Evolutionary conservation across 2,797 vertebrate species (phyloP).

Genomic region (Alectoris magna): DNA sequence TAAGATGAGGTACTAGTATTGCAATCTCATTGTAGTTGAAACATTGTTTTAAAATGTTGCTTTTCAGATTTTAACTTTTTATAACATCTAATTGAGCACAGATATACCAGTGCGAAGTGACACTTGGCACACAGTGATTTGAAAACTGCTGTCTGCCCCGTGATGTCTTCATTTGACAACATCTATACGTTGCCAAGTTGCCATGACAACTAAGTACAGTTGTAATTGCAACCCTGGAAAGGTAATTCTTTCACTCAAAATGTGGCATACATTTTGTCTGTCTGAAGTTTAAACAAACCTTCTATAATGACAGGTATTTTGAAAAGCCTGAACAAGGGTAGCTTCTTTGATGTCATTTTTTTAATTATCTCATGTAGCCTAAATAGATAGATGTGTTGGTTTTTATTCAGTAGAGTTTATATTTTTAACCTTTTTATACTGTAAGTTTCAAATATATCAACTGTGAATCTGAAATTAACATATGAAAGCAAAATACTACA

Average conservation of each 20-base stretch:
- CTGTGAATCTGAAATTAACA: slow-evolving; percentile 41
- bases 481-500: slow-evolving; percentile 12
- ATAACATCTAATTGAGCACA: not conserved
- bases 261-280: slow-evolving; percentile 78
- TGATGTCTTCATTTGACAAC: slow-evolving; percentile 83
- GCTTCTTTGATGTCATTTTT: slow-evolving; percentile 66
- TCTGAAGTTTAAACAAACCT: slow-evolving; percentile 83
- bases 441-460: slow-evolving; percentile 34
- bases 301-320: slow-evolving; percentile 81
- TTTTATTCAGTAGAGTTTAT: slow-evolving; percentile 43
- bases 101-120: slow-evolving; percentile 60
- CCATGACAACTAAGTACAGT: slow-evolving; percentile 83
- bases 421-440: slow-evolving; percentile 62
- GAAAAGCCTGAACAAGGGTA: slow-evolving; percentile 77
- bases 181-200: slow-evolving; percentile 82
- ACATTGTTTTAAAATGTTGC: slow-evolving; percentile 48
- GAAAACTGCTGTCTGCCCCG: slow-evolving; percentile 77
- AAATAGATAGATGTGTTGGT: slow-evolving; percentile 9
- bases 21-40: slow-evolving; percentile 19
- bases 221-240: slow-evolving; percentile 82
- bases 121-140: slow-evolving; percentile 75
- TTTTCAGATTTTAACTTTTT: slow-evolving; percentile 6
- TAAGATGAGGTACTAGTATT: not conserved
- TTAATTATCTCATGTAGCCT: slow-evolving; percentile 48
- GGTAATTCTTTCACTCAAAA: slow-evolving; percentile 81